Evolutionary conservation across 1,140 invertebrate species (phyloP), one percentile per base, ranked within the genome.

Genomic region (Drosophila sturtevanti): DNA sequence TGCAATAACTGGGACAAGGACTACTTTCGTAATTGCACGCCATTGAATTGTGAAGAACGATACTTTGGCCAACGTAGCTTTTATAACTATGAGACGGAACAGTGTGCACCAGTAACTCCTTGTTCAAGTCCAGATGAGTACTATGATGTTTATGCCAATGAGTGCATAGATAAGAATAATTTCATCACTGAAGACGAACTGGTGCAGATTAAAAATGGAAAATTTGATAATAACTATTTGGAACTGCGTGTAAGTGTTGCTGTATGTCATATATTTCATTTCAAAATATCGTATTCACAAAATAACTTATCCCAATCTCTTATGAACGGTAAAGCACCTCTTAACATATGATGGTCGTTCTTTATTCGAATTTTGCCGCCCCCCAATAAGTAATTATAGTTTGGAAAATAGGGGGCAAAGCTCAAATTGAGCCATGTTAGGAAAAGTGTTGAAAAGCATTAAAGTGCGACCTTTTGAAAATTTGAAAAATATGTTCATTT

Each of bases 61-160:
- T 91, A 91, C 38, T 91, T 91, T 63, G 90, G 90, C 0, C 54
- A 77, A 21, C 81, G 85, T 0, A 90, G 69, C 62, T 91, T 75
- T 58, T 91, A 81, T 55, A 90, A 91, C 67, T 7, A 16, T 6
- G 54, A 38, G 1, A 62, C 77, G 5, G 61, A 81, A 6, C 68
- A 72, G 27, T 91, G 90, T 22, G 90, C 91, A 11, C 14, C 31
- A 9, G 72, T 77, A 16, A 56, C 70, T 0, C 12, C 52, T 1
- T 78, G 72, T 31, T 62, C 54, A 0, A 52, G 52, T 0, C 41
- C 58, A 0, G 66, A 69, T 12, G 64, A 79, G 11, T 66, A 63
- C 22, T 91, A 91, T 31, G 80, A 91, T 55, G 59, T 60, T 6
- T 79, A 58, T 60, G 70, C 74, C 21, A 91, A 91, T 51, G 80